Evolutionary conservation across 2,888 invertebrate species (phyloP).

Genomic region (Andrena marginata): DNA sequence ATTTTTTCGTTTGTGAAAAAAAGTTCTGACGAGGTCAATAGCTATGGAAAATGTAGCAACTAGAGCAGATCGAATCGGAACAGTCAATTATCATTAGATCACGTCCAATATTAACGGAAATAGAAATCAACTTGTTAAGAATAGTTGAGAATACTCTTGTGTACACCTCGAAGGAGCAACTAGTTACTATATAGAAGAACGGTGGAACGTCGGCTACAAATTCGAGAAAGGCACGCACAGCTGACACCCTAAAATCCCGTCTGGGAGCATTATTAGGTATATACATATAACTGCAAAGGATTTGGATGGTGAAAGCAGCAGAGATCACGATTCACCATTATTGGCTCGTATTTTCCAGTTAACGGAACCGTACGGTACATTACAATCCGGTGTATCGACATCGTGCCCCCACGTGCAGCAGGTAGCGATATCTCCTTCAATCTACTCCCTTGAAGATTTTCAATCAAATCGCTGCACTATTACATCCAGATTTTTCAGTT

Average conservation of each 20-base stretch:
- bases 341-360: conserved; percentile 11
- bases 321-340: conserved; percentile 1
- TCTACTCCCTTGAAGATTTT: too few relatives aligned
- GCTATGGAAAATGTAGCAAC: not conserved
- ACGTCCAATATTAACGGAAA: too few relatives aligned
- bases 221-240: not conserved
- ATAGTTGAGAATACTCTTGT: not conserved
- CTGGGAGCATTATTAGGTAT: not conserved
- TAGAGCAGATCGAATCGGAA: not conserved
- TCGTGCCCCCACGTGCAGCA: not conserved
- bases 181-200: not conserved
- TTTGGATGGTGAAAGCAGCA: not conserved
- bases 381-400: not conserved
- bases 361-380: conserved; percentile 13
- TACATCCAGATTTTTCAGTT: too few relatives aligned
- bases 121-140: too few relatives aligned
- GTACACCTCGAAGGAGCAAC: not conserved
- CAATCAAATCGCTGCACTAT: too few relatives aligned
- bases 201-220: not conserved
- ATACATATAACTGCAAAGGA: not conserved
- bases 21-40: not conserved
- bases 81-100: not conserved
- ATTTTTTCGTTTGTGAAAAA: too few relatives aligned
- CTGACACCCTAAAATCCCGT: not conserved
- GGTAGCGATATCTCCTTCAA: too few relatives aligned